These are phyloP conservation scores for Aldabrachelys gigantea DNA, from an alignment of 2,113 vertebrate genomes.

Conservation along the genomic window DNA sequence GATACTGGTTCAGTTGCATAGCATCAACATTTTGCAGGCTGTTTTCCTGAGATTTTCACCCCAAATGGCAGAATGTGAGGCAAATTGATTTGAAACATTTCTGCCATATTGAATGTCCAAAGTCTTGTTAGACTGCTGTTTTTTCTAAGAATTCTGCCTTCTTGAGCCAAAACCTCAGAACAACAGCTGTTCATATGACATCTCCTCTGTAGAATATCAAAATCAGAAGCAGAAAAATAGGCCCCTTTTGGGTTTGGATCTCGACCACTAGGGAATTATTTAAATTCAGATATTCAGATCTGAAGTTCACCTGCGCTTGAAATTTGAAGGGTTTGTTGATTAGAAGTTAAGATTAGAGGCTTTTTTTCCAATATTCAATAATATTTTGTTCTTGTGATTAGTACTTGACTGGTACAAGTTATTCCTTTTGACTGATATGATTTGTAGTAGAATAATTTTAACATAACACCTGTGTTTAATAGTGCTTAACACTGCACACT, in stretches of 20 bases:
- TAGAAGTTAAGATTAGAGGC: neutral
- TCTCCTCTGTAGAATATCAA: constrained; percentile 31
- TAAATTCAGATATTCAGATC: constrained; percentile 2
- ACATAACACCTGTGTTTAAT: neutral
- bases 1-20: constrained; percentile 27
- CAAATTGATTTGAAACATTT: constrained; percentile 46
- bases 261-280: neutral
- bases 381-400: neutral
- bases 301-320: neutral
- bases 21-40: constrained; percentile 21
- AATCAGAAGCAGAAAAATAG: constrained; percentile 51
- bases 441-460: neutral
- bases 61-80: constrained; percentile 47
- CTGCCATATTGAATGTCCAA: constrained; percentile 50
- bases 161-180: constrained; percentile 67
- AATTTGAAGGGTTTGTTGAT: neutral
- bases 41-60: constrained; percentile 59
- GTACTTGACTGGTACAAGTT: neutral
- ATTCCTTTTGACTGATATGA: neutral
- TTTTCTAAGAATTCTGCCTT: constrained; percentile 50
- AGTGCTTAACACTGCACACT: neutral
- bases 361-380: neutral
- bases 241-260: constrained; percentile 40
- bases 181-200: constrained; percentile 55
- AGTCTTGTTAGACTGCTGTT: constrained; percentile 65